Conservation (phyloP, 2,113 vertebrate genomes). For the Oophaga pumilio region DNA sequence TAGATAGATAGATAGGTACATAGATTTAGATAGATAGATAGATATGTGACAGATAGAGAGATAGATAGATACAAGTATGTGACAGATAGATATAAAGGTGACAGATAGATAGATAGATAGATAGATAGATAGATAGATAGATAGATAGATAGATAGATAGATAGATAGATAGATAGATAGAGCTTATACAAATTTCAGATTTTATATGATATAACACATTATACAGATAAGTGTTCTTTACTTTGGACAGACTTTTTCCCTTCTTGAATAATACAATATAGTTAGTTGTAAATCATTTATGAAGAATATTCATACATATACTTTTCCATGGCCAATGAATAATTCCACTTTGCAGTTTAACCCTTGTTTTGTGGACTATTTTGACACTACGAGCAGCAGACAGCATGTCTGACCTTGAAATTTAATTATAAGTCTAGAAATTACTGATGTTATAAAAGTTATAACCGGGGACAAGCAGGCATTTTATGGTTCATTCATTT, state of each 20-base stretch:
- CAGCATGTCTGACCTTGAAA: conserved; percentile 51
- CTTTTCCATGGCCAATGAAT: background rate
- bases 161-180: too few relatives aligned
- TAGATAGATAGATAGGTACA: background rate
- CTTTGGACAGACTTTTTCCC: too few relatives aligned
- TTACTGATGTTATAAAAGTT: conserved; percentile 45
- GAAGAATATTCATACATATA: background rate
- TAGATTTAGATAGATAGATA: background rate
- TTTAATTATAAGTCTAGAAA: conserved; percentile 48
- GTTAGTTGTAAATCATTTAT: background rate
- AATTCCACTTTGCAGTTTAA: background rate
- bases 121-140: too few relatives aligned
- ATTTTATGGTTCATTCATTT: conserved; percentile 48
- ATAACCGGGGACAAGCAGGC: conserved; percentile 3
- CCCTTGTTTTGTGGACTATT: background rate
- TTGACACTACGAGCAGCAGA: background rate
- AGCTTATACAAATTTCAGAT: too few relatives aligned
- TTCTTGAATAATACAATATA: background rate
- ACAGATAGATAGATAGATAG: too few relatives aligned
- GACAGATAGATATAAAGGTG: too few relatives aligned
- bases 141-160: too few relatives aligned
- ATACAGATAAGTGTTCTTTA: too few relatives aligned
- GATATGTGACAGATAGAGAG: too few relatives aligned
- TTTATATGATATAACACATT: too few relatives aligned
- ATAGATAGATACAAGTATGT: too few relatives aligned